Conservation (phyloP, 2,888 invertebrate genomes). For the Frankliniella intonsa region DNA sequence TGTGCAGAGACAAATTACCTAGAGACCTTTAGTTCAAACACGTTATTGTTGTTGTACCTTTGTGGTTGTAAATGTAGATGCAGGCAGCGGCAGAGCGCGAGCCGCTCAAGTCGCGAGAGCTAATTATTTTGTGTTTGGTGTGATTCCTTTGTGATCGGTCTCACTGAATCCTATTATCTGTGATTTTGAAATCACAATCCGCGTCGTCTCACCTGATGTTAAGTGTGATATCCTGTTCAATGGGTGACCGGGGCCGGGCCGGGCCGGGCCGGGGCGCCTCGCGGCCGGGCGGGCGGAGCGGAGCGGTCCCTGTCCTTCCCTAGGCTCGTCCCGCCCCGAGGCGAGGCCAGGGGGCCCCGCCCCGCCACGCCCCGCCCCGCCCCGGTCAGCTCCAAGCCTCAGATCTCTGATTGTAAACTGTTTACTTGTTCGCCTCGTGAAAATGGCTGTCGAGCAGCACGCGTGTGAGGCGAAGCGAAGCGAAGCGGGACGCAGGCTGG, state of each 20-base stretch:
- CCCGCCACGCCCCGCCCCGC: background rate
- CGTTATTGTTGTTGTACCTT: slow-evolving; percentile 8
- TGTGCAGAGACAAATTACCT: slow-evolving; percentile 2
- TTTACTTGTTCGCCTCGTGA: background rate
- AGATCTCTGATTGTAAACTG: slow-evolving; percentile 12
- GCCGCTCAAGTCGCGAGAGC: background rate
- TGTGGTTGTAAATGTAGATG: background rate
- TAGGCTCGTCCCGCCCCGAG: no score
- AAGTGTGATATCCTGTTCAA: slow-evolving; percentile 20
- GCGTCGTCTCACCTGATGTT: slow-evolving; percentile 10
- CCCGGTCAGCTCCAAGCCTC: background rate
- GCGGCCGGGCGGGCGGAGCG: background rate
- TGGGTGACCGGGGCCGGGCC: background rate
- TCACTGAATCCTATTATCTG: slow-evolving; percentile 15
- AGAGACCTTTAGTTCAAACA: slow-evolving; percentile 25
- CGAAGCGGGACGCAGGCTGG: background rate
- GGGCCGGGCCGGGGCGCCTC: background rate
- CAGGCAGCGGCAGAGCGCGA: background rate
- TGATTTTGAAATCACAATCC: slow-evolving; percentile 27
- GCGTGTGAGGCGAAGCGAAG: background rate
- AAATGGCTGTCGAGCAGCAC: background rate
- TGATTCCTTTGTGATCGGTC: slow-evolving; percentile 23
- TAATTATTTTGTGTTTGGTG: background rate
- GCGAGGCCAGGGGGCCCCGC: background rate
- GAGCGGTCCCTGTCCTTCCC: no score